Evolutionary conservation across 2,888 invertebrate species (phyloP).

Genomic region (Julus scandinavius): DNA sequence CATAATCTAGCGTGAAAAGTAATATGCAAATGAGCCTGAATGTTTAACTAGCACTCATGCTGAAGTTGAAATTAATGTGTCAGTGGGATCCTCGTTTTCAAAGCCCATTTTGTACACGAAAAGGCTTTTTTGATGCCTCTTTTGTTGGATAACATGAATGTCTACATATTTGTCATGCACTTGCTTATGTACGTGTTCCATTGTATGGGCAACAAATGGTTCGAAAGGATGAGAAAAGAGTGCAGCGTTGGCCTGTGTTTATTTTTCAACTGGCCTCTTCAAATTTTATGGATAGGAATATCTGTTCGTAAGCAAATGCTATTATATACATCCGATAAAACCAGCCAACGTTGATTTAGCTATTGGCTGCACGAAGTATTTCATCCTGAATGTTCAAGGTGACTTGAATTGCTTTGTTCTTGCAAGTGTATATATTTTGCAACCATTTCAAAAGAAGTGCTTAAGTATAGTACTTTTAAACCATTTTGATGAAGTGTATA

Average conservation of each 20-base stretch:
- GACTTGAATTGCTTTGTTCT: no score
- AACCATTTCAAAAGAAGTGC: not conserved
- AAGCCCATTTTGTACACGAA: not conserved
- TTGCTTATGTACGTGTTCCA: conserved; percentile 4
- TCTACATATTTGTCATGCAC: not conserved
- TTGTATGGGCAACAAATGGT: not conserved
- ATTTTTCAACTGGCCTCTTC: not conserved
- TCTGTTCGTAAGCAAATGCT: not conserved
- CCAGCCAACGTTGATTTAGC: not conserved
- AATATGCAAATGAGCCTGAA: not conserved
- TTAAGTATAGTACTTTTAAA: not conserved
- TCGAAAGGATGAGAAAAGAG: not conserved
- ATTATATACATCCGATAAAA: not conserved
- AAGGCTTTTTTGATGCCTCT: not conserved
- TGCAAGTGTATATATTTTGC: not conserved
- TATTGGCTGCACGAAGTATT: not conserved
- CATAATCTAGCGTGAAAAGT: not conserved
- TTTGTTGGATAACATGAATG: not conserved
- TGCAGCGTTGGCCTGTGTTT: not conserved
- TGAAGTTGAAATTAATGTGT: conserved; percentile 1
- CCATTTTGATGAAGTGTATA: not conserved
- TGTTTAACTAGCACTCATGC: conserved; percentile 4
- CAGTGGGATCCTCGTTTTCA: not conserved
- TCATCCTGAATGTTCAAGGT: no score
- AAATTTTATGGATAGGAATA: not conserved